phyloP scores from a whole-genome alignment of 2,888 invertebrate genomes.

The Cephus nigrinus region DNA sequence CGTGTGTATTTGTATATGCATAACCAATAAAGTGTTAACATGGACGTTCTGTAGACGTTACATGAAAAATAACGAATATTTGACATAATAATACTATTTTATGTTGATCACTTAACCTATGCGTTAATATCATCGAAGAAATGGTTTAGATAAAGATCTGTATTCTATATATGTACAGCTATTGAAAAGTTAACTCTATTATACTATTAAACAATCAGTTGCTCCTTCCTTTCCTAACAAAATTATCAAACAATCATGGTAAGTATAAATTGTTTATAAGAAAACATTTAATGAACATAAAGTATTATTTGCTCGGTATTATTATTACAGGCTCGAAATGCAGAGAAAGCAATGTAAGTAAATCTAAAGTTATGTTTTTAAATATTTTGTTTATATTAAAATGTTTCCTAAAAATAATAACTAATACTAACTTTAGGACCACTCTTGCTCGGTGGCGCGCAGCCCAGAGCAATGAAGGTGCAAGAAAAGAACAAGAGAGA shows the following conservation, averaged over 20 bases:
- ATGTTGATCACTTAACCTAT: not conserved
- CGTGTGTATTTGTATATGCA: not conserved
- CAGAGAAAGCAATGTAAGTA: conserved; percentile 96
- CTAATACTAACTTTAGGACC: conserved; percentile 75
- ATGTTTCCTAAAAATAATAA: conserved; percentile 11
- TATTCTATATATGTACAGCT: too few relatives aligned
- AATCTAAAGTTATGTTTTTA: not conserved
- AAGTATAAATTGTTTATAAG: not conserved
- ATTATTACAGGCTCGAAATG: conserved; percentile 88
- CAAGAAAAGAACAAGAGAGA: conserved; percentile 82
- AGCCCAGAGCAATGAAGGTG: conserved; percentile 92
- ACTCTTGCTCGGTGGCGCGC: conserved; percentile 98
- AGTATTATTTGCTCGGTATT: not conserved
- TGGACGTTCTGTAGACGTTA: not conserved
- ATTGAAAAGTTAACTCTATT: too few relatives aligned
- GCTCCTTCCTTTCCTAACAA: too few relatives aligned
- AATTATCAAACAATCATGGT: not conserved
- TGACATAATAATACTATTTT: not conserved
- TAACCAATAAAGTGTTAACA: not conserved
- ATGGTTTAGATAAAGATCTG: too few relatives aligned
- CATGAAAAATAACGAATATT: not conserved
- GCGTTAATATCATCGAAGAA: too few relatives aligned
- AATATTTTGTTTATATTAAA: not conserved
- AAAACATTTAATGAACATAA: not conserved
- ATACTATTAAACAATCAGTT: too few relatives aligned